These are phyloP conservation scores for Hypothenemus hampei DNA, from an alignment of 1,140 invertebrate species.

Conservation along the genomic window DNA sequence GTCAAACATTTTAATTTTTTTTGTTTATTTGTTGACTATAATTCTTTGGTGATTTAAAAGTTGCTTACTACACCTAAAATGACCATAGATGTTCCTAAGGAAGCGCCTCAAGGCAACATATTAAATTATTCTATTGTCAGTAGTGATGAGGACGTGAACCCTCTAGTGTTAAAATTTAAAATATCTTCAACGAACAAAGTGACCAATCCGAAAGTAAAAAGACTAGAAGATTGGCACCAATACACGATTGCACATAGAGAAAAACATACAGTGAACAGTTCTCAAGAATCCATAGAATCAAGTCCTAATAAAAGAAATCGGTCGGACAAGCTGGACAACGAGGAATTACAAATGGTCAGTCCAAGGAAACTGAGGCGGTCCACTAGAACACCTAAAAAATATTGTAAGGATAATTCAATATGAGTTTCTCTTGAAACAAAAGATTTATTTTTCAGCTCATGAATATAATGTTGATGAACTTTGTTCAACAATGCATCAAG, in stretches of 20 bases:
- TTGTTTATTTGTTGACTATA: background rate
- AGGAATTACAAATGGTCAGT: slow-evolving; percentile 3
- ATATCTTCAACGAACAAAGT: slow-evolving; percentile 5
- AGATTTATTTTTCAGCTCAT: background rate
- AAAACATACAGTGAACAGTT: background rate
- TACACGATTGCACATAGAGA: no score
- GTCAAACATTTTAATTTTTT: background rate
- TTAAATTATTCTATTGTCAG: slow-evolving; percentile 25
- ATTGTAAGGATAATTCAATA: background rate
- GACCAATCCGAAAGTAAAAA: slow-evolving; percentile 5
- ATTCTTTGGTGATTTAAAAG: no score
- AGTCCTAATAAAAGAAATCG: slow-evolving; percentile 6
- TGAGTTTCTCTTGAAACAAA: background rate
- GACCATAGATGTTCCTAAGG: slow-evolving; percentile 8
- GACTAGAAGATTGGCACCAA: slow-evolving; percentile 2
- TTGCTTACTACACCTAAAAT: no score
- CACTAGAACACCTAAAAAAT: slow-evolving; percentile 5
- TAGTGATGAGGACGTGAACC: slow-evolving; percentile 18
- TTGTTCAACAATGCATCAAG: no score
- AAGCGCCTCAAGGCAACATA: slow-evolving; percentile 11
- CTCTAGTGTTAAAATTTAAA: slow-evolving; percentile 18
- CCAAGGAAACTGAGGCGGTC: slow-evolving; percentile 5
- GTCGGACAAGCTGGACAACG: background rate
- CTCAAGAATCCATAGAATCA: background rate
- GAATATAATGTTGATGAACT: no score